phyloP scores from a whole-genome alignment of 2,113 vertebrate species.

The Pseudois nayaur region DNA sequence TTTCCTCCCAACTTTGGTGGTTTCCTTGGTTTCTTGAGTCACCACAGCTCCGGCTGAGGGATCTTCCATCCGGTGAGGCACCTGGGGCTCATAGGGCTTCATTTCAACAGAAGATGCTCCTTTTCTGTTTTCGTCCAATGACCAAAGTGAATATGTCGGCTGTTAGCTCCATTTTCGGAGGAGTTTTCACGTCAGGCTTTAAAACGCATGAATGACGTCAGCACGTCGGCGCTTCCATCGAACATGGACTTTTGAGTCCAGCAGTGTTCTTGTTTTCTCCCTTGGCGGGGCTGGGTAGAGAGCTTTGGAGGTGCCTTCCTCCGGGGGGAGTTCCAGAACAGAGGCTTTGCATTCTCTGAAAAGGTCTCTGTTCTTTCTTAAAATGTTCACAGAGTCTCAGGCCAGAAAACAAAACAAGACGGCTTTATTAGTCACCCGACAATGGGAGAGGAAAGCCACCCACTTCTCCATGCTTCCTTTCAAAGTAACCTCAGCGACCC shows the following conservation, averaged over 20 bases:
- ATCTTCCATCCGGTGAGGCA: not conserved
- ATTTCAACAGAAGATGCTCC: not conserved
- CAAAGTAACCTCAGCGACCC: not conserved
- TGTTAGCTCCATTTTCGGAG: not conserved
- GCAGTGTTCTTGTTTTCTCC: not conserved
- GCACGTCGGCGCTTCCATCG: fast-evolving
- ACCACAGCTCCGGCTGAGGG: not conserved
- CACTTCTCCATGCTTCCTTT: not conserved
- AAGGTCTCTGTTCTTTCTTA: conserved; percentile 17
- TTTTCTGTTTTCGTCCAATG: not conserved
- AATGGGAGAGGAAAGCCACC: not conserved
- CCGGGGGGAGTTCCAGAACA: fast-evolving
- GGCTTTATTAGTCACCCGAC: not conserved
- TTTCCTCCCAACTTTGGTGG: not conserved
- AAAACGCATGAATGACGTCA: not conserved
- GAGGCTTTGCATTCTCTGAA: not conserved
- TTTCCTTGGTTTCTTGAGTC: not conserved
- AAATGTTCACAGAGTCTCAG: not conserved
- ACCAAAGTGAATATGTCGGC: not conserved
- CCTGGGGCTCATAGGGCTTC: not conserved
- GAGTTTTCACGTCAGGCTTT: not conserved
- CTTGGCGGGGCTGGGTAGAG: not conserved
- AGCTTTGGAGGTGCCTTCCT: not conserved
- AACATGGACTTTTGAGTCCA: fast-evolving
- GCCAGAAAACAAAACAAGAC: not conserved